phyloP scores from a whole-genome alignment of 2,113 vertebrate genomes.

The Neopipo cinnamomea region DNA sequence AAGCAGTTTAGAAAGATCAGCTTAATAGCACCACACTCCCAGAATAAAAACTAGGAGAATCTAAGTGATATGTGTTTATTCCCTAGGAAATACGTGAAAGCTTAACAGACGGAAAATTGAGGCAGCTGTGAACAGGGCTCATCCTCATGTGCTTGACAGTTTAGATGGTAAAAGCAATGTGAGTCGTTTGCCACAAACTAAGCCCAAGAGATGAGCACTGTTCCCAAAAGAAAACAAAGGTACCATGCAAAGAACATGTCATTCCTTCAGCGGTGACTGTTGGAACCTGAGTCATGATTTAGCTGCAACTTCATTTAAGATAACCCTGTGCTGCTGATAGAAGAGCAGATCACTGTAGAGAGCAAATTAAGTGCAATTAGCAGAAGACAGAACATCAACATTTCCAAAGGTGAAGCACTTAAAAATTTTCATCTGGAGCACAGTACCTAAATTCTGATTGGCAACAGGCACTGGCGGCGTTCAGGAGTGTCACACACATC shows the following conservation, averaged over 20 bases:
- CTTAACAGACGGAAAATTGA: not conserved
- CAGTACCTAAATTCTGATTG: not conserved
- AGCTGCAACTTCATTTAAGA: not conserved
- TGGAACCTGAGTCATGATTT: not conserved
- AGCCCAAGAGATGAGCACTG: not conserved
- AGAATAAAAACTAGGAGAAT: not conserved
- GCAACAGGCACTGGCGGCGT: fast-evolving
- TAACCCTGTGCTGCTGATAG: not conserved
- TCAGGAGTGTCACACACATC: not conserved
- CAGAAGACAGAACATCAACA: not conserved
- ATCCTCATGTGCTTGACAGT: not conserved
- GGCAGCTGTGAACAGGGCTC: not conserved
- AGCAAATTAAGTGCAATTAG: not conserved
- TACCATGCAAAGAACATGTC: not conserved
- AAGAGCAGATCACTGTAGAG: not conserved
- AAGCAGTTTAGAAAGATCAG: not conserved
- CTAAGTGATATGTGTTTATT: not conserved
- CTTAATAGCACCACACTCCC: not conserved
- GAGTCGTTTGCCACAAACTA: not conserved
- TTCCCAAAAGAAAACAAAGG: not conserved
- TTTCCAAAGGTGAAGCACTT: not conserved
- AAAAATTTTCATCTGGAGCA: not conserved
- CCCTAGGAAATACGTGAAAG: not conserved
- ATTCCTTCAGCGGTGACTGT: not conserved
- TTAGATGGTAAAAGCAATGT: not conserved